Percentiles rank a stretch among this genome's conserved stretches.
Evolutionary conservation across 2,888 invertebrate genomes (phyloP).

Genomic region (Petrolisthes manimaculis): DNA sequence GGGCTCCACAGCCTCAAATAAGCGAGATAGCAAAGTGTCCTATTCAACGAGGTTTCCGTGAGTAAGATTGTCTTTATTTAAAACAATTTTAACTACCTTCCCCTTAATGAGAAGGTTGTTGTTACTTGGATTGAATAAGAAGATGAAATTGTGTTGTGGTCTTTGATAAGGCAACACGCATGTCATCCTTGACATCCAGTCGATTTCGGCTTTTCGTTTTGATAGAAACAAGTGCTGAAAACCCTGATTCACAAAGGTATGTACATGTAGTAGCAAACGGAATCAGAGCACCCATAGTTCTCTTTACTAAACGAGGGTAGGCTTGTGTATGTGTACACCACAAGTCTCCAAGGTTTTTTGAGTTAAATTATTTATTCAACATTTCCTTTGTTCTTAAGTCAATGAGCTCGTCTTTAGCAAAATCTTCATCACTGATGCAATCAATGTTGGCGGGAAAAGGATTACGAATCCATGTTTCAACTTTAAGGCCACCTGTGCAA

Average conservation of each 20-base stretch:
- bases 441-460: constrained; percentile 29
- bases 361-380: constrained; percentile 20
- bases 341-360: constrained; percentile 38
- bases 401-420: background rate
- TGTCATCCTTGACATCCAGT: too few species aligned
- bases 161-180: too few species aligned
- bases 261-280: too few species aligned
- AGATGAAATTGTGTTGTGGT: too few species aligned
- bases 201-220: too few species aligned
- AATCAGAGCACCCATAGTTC: constrained; percentile 35
- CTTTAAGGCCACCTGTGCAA: constrained; percentile 10
- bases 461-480: constrained; percentile 32
- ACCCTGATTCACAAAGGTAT: constrained; percentile 28
- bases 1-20: too few species aligned
- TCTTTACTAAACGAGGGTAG: constrained; percentile 40
- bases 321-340: constrained; percentile 32
- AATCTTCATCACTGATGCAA: constrained; percentile 21
- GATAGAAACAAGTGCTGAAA: constrained; percentile 35
- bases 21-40: too few species aligned
- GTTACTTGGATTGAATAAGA: too few species aligned
- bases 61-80: too few species aligned
- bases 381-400: constrained; percentile 29
- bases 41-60: too few species aligned
- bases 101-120: too few species aligned
- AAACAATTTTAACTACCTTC: too few species aligned